Evolutionary conservation across 2,888 invertebrate species (phyloP), one percentile per base, ranked within the genome.

Genomic region (Argynnis bischoffii): DNA sequence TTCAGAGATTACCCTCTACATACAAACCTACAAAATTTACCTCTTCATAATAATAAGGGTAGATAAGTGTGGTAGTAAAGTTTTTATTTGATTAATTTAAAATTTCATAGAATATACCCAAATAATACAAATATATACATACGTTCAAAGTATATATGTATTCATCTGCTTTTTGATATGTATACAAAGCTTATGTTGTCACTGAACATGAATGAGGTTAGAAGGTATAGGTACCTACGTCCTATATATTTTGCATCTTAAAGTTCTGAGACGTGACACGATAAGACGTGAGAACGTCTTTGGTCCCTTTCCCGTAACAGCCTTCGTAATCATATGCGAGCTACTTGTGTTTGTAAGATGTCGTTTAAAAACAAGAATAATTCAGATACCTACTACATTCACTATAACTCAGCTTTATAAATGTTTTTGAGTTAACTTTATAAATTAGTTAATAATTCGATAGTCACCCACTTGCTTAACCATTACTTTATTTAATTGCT

Each of bases 271-370:
- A 46, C 14, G 21, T 56, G 46, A 56, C 18, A 53, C 11, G 21
- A 26, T 18, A 53, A 18, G 18, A 18, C 18, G 15, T 18, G 18
- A 57, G 8, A 14, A 57, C 21, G 18, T 57, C 46, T 57, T n/a
- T 46, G 15, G 18, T 41, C 15, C 16, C 6, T 18, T 46, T 21
- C 18, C 15, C 4, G 47, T 13, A 46, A 47, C 46, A 57, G 14
- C 41, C 15, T 15, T 53, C 21, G 15, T 57, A 21, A 21, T 46
- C 14, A 57, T 11, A 57, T 57, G 18, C 51, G 18, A 13, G 4
- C 46, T 46, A 46, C 21, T 46, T 47, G 46, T 46, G 46, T 46
- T 57, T 57, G 15, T 57, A 46, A 57, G 46, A 57, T 15, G 15
- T 21, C 15, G 46, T 11, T 35, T 11, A 11, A 8, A 8, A 35